Conservation (phyloP, 1,140 invertebrate species). For the Streblospio benedicti region DNA sequence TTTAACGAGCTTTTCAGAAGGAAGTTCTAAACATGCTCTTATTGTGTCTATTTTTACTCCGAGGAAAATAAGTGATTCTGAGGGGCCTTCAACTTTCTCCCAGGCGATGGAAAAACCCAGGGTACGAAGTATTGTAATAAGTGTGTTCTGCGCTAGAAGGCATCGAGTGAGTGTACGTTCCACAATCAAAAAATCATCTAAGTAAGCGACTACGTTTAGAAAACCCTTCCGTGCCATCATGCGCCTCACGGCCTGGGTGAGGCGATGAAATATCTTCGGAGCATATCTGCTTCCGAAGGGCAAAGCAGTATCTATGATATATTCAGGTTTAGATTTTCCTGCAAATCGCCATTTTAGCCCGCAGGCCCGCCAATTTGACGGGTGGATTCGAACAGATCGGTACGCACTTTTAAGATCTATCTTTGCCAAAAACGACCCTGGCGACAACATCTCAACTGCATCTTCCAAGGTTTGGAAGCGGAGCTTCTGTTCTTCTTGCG, state of each 20-base stretch:
- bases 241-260: slow-evolving; percentile 8
- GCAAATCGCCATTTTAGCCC: slow-evolving; percentile 1
- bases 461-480: slow-evolving; percentile 1
- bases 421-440: slow-evolving; percentile 7
- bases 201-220: slow-evolving; percentile 5
- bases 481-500: too few species aligned
- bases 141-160: not conserved
- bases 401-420: slow-evolving; percentile 15
- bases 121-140: not conserved
- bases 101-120: slow-evolving; percentile 15
- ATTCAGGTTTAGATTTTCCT: not conserved
- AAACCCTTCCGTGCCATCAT: slow-evolving; percentile 5
- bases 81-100: slow-evolving; percentile 7
- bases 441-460: not conserved
- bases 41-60: not conserved
- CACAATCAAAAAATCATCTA: slow-evolving; percentile 19
- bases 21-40: not conserved
- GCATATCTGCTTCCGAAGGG: slow-evolving; percentile 12
- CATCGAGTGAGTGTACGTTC: slow-evolving; percentile 4
- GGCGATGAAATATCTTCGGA: slow-evolving; percentile 13
- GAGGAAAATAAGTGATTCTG: not conserved
- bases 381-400: slow-evolving; percentile 8
- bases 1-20: not conserved
- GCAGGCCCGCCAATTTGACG: slow-evolving; percentile 1
- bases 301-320: slow-evolving; percentile 7